Conservation (phyloP, 1,140 invertebrate genomes). For the Gonatopus flavifemur region DNA sequence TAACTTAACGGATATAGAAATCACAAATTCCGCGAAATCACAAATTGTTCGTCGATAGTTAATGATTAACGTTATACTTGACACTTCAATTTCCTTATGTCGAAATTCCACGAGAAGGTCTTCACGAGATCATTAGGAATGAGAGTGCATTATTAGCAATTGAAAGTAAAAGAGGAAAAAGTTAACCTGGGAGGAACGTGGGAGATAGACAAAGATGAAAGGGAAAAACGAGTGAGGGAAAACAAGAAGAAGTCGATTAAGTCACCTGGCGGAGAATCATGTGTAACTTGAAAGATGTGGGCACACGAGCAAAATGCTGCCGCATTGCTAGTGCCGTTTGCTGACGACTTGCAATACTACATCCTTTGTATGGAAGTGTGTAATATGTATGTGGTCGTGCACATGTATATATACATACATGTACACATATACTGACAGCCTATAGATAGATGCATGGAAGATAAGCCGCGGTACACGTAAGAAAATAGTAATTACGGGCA, state of each 20-base stretch:
- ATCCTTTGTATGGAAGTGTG: no score
- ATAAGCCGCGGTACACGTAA: neutral
- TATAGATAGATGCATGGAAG: neutral
- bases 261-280: constrained; percentile 18
- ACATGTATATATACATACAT: neutral
- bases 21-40: no score
- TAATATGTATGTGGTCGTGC: no score
- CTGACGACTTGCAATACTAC: no score
- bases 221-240: constrained; percentile 1
- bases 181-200: neutral
- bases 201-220: neutral
- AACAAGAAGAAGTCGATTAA: constrained; percentile 16
- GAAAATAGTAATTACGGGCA: constrained; percentile 9
- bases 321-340: constrained; percentile 13
- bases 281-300: constrained; percentile 17
- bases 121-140: no score
- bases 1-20: no score
- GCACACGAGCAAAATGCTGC: constrained; percentile 15
- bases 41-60: no score
- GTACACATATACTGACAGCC: neutral
- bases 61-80: no score
- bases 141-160: no score
- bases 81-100: no score
- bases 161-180: neutral
- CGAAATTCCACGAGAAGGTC: no score